These are phyloP conservation scores for Spodoptera frugiperda DNA, from an alignment of 1,140 invertebrate species.

Conservation along the genomic window DNA sequence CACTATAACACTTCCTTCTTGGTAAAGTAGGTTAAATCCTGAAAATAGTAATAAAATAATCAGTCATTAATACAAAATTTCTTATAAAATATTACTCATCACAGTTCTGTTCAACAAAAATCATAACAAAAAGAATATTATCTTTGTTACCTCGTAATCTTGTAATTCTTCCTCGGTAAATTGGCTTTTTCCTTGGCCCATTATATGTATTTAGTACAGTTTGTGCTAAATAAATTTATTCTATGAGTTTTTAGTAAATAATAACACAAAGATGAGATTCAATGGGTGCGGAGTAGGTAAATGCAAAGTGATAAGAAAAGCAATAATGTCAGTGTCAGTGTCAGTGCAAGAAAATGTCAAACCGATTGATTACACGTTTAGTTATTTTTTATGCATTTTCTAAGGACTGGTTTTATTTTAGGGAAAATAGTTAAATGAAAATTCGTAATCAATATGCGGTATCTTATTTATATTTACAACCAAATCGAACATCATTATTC, in stretches of 20 bases:
- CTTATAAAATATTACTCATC: neutral
- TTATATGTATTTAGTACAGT: conserved; percentile 65
- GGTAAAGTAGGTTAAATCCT: conserved; percentile 96
- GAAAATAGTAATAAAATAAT: conserved; percentile 74
- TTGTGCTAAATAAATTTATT: neutral
- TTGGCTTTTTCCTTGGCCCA: conserved; percentile 93
- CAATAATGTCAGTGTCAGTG: neutral
- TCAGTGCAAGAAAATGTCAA: neutral
- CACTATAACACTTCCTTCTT: conserved; percentile 96
- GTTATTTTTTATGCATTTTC: too few relatives aligned
- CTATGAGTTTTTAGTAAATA: conserved; percentile 21
- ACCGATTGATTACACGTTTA: conserved; percentile 5
- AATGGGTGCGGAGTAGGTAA: neutral
- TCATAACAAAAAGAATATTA: neutral
- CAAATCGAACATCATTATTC: neutral
- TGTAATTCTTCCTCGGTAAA: conserved; percentile 95
- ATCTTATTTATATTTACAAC: neutral
- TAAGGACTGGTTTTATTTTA: too few relatives aligned
- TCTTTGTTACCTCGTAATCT: conserved; percentile 92
- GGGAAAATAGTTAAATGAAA: too few relatives aligned
- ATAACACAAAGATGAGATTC: conserved; percentile 5
- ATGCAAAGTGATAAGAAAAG: neutral
- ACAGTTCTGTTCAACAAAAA: neutral
- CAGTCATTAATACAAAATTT: conserved; percentile 38
- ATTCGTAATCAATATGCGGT: too few relatives aligned